These are phyloP conservation scores for Marmota monax DNA, from an alignment of 2,113 vertebrate genomes.

Conservation along the genomic window DNA sequence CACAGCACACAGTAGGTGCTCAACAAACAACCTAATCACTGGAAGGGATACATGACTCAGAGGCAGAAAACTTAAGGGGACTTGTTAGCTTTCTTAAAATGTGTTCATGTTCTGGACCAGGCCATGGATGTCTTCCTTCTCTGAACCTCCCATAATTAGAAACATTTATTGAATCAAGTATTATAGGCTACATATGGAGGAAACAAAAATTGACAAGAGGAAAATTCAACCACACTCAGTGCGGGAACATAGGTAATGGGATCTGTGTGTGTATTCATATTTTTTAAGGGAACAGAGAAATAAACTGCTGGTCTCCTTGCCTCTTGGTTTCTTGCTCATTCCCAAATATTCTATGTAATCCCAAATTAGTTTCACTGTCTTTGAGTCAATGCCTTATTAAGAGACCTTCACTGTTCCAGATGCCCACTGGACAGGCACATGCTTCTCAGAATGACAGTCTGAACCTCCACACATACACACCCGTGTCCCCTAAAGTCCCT, in stretches of 20 bases:
- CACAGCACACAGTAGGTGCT: background rate
- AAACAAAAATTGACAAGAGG: background rate
- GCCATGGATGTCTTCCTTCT: background rate
- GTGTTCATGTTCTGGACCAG: background rate
- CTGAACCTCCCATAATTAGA: background rate
- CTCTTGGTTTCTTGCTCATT: background rate
- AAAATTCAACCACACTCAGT: background rate
- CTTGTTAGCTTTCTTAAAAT: background rate
- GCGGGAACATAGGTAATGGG: background rate
- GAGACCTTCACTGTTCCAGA: background rate
- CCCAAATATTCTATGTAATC: background rate
- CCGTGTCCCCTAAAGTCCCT: background rate
- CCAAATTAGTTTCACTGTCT: background rate
- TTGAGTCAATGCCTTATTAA: background rate
- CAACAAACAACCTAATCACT: background rate
- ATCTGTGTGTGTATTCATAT: background rate
- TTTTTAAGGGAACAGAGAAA: constrained; percentile 30
- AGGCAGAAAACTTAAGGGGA: background rate
- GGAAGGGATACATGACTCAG: background rate
- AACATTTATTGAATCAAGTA: background rate
- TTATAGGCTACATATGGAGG: background rate
- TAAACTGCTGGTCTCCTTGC: background rate
- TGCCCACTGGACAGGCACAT: background rate
- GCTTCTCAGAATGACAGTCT: background rate
- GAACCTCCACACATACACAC: background rate